Percentiles rank a stretch among this genome's conserved stretches.
These are phyloP conservation scores for Diphyllodes magnificus DNA, from an alignment of 2,113 vertebrate species.

Conservation along the genomic window DNA sequence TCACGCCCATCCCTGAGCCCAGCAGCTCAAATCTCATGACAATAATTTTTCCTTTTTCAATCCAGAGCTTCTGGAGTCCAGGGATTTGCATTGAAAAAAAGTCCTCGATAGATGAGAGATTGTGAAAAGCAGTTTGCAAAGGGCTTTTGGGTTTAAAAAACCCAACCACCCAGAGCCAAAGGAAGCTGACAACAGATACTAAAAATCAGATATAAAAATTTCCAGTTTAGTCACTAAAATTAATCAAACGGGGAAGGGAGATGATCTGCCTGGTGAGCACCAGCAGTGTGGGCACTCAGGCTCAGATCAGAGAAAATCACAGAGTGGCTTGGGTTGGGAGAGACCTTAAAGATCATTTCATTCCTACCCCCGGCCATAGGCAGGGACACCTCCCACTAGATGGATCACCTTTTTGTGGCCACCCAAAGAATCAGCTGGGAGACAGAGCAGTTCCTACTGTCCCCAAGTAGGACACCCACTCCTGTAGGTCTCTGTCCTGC, in stretches of 20 bases:
- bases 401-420: too few relatives aligned
- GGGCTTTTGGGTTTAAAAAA: neutral
- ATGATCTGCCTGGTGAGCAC: neutral
- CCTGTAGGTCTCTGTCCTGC: neutral
- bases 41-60: neutral
- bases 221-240: neutral
- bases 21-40: neutral
- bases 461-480: neutral
- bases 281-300: fast-evolving
- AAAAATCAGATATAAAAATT: neutral
- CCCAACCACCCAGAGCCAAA: neutral
- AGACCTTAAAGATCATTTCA: neutral
- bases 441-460: neutral
- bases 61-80: neutral
- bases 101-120: neutral
- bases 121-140: neutral
- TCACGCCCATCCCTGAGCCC: neutral
- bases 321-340: neutral
- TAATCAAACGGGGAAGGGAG: neutral
- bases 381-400: neutral
- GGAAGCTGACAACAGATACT: neutral
- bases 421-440: neutral
- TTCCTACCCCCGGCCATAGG: neutral
- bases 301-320: neutral
- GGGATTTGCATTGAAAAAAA: neutral